Evolutionary conservation across 2,888 invertebrate genomes (phyloP).

Genomic region (Eupithecia exiguata): DNA sequence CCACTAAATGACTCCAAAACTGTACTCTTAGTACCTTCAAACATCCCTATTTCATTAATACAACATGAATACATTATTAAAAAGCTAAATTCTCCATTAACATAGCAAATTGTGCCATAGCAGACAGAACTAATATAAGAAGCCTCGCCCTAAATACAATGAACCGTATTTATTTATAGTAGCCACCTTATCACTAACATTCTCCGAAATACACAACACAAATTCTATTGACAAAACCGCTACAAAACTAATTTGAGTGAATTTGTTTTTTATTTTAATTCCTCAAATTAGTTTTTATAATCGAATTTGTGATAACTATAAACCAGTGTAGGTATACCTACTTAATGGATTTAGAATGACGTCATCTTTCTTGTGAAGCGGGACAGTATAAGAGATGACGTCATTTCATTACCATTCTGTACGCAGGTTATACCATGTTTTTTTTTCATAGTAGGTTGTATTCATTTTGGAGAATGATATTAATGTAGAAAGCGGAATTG

Average conservation of each 20-base stretch:
- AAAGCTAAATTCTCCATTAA: not conserved
- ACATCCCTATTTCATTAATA: constrained; percentile 7
- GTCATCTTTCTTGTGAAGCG: too few species aligned
- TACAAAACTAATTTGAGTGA: not conserved
- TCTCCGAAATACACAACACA: not conserved
- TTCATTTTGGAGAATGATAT: not conserved
- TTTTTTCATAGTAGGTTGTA: not conserved
- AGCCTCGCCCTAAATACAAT: not conserved
- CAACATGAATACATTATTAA: not conserved
- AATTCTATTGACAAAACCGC: too few species aligned
- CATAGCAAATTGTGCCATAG: constrained; percentile 5
- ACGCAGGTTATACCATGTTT: too few species aligned
- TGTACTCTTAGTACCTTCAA: constrained; percentile 19
- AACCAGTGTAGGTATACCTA: too few species aligned
- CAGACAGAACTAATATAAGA: not conserved
- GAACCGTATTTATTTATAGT: not conserved
- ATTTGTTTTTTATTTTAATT: too few species aligned
- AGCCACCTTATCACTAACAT: not conserved
- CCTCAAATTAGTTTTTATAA: too few species aligned
- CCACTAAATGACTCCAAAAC: constrained; percentile 35
- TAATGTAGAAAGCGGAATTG: not conserved
- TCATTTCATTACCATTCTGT: too few species aligned
- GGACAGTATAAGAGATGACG: too few species aligned
- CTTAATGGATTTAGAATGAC: too few species aligned
- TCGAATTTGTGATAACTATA: too few species aligned